Conservation (phyloP, 2,113 vertebrate genomes). For the Urocolius indicus region DNA sequence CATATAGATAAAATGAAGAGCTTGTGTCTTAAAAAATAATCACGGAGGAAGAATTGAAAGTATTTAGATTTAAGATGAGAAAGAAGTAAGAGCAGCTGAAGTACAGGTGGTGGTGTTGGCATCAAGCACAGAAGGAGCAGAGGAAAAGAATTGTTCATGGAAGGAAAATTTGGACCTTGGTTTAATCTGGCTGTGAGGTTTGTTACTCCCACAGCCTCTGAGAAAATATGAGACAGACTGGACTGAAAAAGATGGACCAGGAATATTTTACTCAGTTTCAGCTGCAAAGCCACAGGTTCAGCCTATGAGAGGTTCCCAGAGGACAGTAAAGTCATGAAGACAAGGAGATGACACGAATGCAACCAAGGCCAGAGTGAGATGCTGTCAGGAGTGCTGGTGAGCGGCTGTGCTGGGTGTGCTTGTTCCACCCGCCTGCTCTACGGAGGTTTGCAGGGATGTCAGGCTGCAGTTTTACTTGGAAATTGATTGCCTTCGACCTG, state of each 20-base stretch:
- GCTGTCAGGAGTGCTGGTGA: background rate
- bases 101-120: background rate
- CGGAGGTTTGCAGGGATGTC: background rate
- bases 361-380: background rate
- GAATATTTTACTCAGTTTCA: slow-evolving; percentile 41
- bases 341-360: background rate
- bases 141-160: slow-evolving; percentile 46
- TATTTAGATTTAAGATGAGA: background rate
- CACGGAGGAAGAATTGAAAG: background rate
- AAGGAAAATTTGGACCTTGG: slow-evolving; percentile 23
- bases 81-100: background rate
- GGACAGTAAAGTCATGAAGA: slow-evolving; percentile 13
- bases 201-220: background rate
- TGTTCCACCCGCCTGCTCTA: background rate
- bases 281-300: slow-evolving; percentile 2
- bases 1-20: background rate
- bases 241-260: background rate
- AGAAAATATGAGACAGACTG: slow-evolving; percentile 17
- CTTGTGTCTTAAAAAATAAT: background rate
- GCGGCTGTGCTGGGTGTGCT: background rate
- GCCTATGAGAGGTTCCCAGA: background rate
- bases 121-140: background rate
- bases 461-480: slow-evolving; percentile 2
- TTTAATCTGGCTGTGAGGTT: slow-evolving; percentile 13
- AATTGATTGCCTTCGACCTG: background rate